Evolutionary conservation across 2,797 vertebrate species (phyloP), one percentile per base, ranked within the genome.

Genomic region (Hapalemur alaotrensis): DNA sequence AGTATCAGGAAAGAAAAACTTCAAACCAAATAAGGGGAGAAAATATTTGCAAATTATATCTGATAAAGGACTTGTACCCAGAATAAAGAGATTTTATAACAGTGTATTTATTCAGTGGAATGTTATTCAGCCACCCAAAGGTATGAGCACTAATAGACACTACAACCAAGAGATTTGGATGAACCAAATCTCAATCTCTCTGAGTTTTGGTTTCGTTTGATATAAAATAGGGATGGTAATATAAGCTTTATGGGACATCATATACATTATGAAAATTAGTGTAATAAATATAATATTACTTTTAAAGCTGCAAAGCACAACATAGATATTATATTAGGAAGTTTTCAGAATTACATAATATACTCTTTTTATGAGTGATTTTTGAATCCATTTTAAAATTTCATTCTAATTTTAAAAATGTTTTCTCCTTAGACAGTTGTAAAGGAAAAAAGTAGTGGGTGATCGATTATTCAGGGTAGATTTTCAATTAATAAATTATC

Each of bases 331-430:
- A 11, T 72, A 81, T 59, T 85, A 75, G 30, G 61, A 20, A 72
- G 87, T 88, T 88, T 95, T 12, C 50, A 81, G 32, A 72, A 93
- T 38, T 89, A 7, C 59, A 15, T 81, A 65, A 78, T 85, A 67
- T 30, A 72, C 46, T 81, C 38, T 52, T 86, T 93, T 70, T 67
- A 85, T 81, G 65, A 73, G 23, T 52, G 48, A 81, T 30, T 85
- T 96, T 96, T 76, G 14, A 50, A 76, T 81, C 15, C 12, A 61
- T 35, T 78, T 83, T 81, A 35, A 50, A 86, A 87, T 89, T 92
- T 80, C 20, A 93, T 96, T 91, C 88, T 96, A 57, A 63, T 67
- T 83, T 96, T 57, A 83, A 88, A 78, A 57, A 23, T 67, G 67
- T 22, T 83, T 90, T 93, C n/a, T 95, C 59, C 65, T 95, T 41